These are phyloP conservation scores for Apostichopus leukothele DNA, from an alignment of 53 echinoderm and acorn worm genomes.

Conservation along the genomic window DNA sequence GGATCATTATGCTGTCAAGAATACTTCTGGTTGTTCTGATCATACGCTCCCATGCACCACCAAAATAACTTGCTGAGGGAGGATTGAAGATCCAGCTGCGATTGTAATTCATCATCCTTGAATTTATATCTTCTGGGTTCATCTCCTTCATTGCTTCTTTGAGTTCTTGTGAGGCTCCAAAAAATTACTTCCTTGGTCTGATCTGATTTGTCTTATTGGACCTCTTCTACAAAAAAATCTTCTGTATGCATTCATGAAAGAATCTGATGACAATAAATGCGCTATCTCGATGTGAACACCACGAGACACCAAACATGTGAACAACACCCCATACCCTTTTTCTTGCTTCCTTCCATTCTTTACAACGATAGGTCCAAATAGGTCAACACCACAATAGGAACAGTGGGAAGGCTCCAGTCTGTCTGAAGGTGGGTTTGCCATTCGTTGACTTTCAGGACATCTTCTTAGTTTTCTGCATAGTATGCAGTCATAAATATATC, in stretches of 20 bases:
- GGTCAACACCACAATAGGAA: slow-evolving; percentile 42
- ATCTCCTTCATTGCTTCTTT: slow-evolving; percentile 52
- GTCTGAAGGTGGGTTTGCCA: slow-evolving; percentile 45
- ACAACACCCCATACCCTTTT: slow-evolving; percentile 53
- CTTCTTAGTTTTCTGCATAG: slow-evolving; percentile 37
- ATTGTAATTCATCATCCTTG: background rate
- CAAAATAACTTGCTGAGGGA: slow-evolving; percentile 42
- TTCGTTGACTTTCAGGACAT: slow-evolving; percentile 16
- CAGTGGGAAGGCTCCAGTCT: slow-evolving; percentile 8
- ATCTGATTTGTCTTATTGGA: slow-evolving; percentile 34
- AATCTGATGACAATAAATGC: slow-evolving; percentile 44
- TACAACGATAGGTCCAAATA: slow-evolving; percentile 38
- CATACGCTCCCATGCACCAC: slow-evolving; percentile 51
- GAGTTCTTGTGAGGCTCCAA: slow-evolving; percentile 56
- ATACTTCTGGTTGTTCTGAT: slow-evolving; percentile 13
- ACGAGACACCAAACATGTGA: slow-evolving; percentile 55
- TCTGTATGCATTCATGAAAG: slow-evolving; percentile 55
- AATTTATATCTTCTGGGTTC: slow-evolving; percentile 30
- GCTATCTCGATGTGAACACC: slow-evolving; percentile 58
- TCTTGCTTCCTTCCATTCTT: slow-evolving; percentile 42
- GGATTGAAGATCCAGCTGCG: slow-evolving; percentile 32
- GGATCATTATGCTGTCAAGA: slow-evolving; percentile 46
- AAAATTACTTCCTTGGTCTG: slow-evolving; percentile 58
- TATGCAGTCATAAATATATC: slow-evolving; percentile 44
- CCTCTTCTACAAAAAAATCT: slow-evolving; percentile 57